These are phyloP conservation scores for Rhinogobio ventralis DNA, from an alignment of 2,797 vertebrate genomes.

Conservation along the genomic window DNA sequence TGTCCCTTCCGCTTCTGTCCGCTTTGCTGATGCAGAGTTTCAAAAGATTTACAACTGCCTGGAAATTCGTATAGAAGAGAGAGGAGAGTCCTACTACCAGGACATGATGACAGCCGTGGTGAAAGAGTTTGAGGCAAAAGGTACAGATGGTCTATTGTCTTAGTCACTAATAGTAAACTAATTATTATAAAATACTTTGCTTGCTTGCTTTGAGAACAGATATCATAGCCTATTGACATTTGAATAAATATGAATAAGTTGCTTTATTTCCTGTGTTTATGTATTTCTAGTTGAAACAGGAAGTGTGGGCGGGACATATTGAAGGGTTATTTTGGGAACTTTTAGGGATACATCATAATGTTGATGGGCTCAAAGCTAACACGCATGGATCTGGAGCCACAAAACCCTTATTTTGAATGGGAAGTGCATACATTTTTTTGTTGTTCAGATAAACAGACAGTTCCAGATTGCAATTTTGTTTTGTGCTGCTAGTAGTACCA, in stretches of 20 bases:
- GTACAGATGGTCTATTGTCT: slow-evolving; percentile 67
- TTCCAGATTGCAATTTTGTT: not conserved
- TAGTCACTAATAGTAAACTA: not conserved
- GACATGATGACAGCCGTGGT: slow-evolving; percentile 87
- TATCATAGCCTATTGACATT: too few relatives aligned
- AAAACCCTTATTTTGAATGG: not conserved
- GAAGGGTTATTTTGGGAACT: not conserved
- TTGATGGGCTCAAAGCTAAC: not conserved
- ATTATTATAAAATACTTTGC: not conserved
- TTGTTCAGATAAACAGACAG: not conserved
- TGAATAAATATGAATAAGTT: not conserved
- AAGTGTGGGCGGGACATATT: not conserved
- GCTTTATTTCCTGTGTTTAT: not conserved
- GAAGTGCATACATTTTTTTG: not conserved
- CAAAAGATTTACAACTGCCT: slow-evolving; percentile 91
- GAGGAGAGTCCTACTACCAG: slow-evolving; percentile 95
- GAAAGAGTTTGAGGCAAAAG: slow-evolving; percentile 90
- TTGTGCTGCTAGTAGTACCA: not conserved
- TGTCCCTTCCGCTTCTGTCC: slow-evolving; percentile 9
- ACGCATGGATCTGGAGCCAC: not conserved
- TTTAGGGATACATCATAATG: not conserved
- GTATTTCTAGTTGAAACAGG: not conserved
- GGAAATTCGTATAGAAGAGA: slow-evolving; percentile 84
- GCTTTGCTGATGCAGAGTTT: slow-evolving; percentile 82
- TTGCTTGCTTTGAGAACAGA: not conserved